Evolutionary conservation across 2,888 invertebrate genomes (phyloP).

Genomic region (Lathronympha strigana): DNA sequence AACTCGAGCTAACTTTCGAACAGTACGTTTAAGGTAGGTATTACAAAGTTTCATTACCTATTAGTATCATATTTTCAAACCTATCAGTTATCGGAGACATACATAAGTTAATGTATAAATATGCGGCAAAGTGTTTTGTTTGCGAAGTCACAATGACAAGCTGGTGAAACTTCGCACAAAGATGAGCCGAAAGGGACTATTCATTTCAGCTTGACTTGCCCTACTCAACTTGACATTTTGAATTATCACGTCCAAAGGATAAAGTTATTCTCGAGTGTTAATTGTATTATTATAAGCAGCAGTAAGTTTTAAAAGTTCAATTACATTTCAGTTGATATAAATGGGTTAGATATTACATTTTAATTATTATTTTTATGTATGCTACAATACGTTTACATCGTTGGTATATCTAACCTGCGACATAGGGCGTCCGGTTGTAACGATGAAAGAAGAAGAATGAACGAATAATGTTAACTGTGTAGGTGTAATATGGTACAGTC

Average conservation of each 20-base stretch:
- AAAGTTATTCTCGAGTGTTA: constrained; percentile 31
- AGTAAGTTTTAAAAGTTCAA: constrained; percentile 6
- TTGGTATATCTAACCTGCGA: no score
- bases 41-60: neutral
- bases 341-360: no score
- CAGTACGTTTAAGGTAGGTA: no score
- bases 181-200: constrained; percentile 38
- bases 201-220: constrained; percentile 39
- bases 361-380: no score
- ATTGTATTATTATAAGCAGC: constrained; percentile 24
- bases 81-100: constrained; percentile 24
- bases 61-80: neutral
- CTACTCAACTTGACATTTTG: constrained; percentile 37
- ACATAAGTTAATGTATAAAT: constrained; percentile 6
- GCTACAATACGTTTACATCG: no score
- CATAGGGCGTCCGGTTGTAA: no score
- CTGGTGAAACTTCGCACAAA: constrained; percentile 39
- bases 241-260: constrained; percentile 23
- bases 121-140: constrained; percentile 34
- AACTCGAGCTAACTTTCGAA: constrained; percentile 1
- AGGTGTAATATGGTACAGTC: no score
- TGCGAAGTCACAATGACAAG: constrained; percentile 45
- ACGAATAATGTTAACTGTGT: no score
- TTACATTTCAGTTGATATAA: constrained; percentile 4
- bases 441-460: no score